phyloP scores from a whole-genome alignment of 2,797 vertebrate genomes.

The Anguilla megastoma region DNA sequence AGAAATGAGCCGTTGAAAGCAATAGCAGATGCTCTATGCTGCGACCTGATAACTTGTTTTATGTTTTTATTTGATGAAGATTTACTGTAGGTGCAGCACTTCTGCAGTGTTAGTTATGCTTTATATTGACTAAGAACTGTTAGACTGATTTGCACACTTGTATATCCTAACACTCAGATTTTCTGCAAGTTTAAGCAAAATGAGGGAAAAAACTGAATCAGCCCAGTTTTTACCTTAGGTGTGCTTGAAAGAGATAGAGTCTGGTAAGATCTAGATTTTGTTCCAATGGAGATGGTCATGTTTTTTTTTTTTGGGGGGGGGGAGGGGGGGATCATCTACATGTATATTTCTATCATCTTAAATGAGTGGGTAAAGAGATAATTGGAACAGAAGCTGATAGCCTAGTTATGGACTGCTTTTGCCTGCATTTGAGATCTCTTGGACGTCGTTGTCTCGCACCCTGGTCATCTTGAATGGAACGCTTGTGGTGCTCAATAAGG shows the following conservation, averaged over 20 bases:
- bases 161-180: background rate
- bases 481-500: background rate
- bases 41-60: background rate
- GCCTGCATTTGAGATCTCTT: background rate
- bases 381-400: background rate
- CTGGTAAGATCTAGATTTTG: background rate
- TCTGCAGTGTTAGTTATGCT: background rate
- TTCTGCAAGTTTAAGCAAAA: background rate
- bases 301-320: too few relatives aligned
- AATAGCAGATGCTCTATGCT: background rate
- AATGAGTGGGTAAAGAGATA: background rate
- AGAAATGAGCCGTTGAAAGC: background rate
- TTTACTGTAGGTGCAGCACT: background rate
- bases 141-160: background rate
- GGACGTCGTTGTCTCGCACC: background rate
- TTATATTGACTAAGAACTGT: background rate
- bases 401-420: background rate
- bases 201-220: background rate
- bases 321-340: background rate
- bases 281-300: too few relatives aligned
- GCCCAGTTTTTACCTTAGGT: background rate
- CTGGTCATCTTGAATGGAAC: background rate
- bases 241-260: background rate
- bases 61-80: background rate
- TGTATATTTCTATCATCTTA: background rate